phyloP scores from a whole-genome alignment of 2,113 vertebrate species.

The Dicaeum eximium region DNA sequence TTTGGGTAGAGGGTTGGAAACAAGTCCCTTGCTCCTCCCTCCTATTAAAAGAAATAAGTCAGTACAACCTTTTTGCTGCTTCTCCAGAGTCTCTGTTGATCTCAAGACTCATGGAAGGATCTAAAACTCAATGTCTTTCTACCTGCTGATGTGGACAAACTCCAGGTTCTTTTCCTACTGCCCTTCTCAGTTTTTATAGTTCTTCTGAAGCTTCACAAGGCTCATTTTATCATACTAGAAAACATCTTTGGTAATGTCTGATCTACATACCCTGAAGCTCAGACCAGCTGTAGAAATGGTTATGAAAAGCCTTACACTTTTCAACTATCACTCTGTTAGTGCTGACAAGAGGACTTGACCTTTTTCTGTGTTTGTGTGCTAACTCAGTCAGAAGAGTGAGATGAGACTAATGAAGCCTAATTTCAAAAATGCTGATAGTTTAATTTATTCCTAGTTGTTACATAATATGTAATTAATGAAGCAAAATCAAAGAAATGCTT shows the following conservation, averaged over 20 bases:
- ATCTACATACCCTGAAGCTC: background rate
- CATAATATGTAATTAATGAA: background rate
- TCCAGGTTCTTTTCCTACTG: background rate
- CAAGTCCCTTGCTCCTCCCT: background rate
- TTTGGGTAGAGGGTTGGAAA: background rate
- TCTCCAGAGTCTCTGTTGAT: background rate
- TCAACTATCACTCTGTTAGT: background rate
- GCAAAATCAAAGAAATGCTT: background rate
- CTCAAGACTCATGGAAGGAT: background rate
- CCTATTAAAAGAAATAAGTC: background rate
- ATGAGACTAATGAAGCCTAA: background rate
- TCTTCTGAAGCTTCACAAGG: background rate
- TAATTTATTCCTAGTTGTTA: background rate
- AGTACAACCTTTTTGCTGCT: background rate
- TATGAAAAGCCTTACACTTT: background rate
- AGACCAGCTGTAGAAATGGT: background rate
- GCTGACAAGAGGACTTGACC: background rate
- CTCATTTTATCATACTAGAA: background rate
- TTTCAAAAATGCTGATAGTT: background rate
- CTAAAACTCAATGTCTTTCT: rapidly evolving
- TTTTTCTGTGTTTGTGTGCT: background rate
- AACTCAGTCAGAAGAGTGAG: background rate
- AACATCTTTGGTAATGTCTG: background rate
- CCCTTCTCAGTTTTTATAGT: background rate
- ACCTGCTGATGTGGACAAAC: background rate